Conservation (phyloP, 2,888 invertebrate genomes). For the Nycteola revayana region DNA sequence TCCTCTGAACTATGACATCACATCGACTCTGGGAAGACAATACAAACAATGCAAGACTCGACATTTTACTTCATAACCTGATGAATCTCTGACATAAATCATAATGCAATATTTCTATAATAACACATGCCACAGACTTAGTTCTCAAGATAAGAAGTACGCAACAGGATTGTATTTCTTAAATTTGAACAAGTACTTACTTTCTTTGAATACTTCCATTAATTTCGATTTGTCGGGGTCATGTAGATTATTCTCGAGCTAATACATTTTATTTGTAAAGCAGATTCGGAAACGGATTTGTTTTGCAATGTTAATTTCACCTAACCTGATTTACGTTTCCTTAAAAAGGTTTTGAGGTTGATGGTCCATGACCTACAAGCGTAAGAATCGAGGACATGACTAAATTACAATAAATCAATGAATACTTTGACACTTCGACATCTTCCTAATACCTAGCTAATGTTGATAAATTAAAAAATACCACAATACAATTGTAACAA, state of each 20-base stretch:
- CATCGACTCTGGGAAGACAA: slow-evolving; percentile 56
- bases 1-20: slow-evolving; percentile 73
- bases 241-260: slow-evolving; percentile 6
- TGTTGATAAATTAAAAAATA: slow-evolving; percentile 6
- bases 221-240: no score
- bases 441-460: slow-evolving; percentile 25
- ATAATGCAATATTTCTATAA: no score
- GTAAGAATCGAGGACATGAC: slow-evolving; percentile 46
- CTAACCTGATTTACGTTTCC: slow-evolving; percentile 55
- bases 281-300: slow-evolving; percentile 42
- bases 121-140: no score
- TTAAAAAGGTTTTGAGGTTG: slow-evolving; percentile 57
- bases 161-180: no score
- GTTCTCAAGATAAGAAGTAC: no score
- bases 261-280: slow-evolving; percentile 27
- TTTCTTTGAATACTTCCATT: no score
- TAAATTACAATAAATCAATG: slow-evolving; percentile 35
- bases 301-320: slow-evolving; percentile 57
- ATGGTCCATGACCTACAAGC: slow-evolving; percentile 52
- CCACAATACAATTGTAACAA: neutral
- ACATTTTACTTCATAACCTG: slow-evolving; percentile 67
- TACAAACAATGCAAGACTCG: slow-evolving; percentile 69
- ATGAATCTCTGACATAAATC: slow-evolving; percentile 57
- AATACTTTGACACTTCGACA: slow-evolving; percentile 32
- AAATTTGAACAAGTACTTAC: no score